phyloP scores from a whole-genome alignment of 2,888 invertebrate genomes.

The Chorisops tibialis region DNA sequence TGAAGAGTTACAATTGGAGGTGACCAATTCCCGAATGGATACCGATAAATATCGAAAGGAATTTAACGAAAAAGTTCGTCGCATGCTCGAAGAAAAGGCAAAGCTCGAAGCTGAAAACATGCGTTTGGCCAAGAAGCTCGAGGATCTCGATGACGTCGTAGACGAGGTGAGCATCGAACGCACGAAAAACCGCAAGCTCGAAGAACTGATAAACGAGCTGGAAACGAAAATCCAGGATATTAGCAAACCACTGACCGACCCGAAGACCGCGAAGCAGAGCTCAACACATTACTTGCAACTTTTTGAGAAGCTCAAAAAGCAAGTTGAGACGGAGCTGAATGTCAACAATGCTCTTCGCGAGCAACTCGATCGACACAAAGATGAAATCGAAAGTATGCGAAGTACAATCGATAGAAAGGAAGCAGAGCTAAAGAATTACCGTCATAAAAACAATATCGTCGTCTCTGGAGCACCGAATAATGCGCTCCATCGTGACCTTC shows the following conservation, averaged over 20 bases:
- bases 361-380: neutral
- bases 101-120: constrained; percentile 4
- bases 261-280: too few relatives aligned
- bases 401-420: neutral
- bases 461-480: neutral
- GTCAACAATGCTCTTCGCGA: neutral
- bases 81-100: constrained; percentile 6
- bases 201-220: constrained; percentile 3
- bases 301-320: neutral
- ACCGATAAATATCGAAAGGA: neutral
- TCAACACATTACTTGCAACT: neutral
- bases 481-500: neutral
- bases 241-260: neutral
- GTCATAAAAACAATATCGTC: too few relatives aligned
- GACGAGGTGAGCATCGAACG: neutral
- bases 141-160: neutral
- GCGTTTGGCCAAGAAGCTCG: neutral
- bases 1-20: neutral
- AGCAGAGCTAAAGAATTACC: too few relatives aligned
- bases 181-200: constrained; percentile 1
- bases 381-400: neutral
- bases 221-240: neutral
- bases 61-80: constrained; percentile 12
- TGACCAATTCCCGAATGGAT: neutral
- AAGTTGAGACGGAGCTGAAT: neutral